A percentile compares a stretch with the other conserved stretches of the same genome.
Conservation (phyloP, 2,888 invertebrate genomes). For the Parelbella ahira region DNA sequence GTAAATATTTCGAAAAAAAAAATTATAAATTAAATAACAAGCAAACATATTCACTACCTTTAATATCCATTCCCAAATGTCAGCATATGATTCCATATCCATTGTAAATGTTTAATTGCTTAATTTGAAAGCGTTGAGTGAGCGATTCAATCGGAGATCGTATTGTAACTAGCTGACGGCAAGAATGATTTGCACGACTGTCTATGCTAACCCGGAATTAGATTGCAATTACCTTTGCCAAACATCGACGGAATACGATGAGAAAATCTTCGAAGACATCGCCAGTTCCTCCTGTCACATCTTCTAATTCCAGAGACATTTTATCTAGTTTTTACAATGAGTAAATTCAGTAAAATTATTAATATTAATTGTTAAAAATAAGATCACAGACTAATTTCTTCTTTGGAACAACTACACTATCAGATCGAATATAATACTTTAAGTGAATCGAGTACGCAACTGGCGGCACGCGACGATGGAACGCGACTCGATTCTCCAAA, state of each 20-base stretch:
- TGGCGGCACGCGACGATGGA: slow-evolving; percentile 37
- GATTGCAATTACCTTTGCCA: slow-evolving; percentile 84
- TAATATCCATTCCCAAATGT: slow-evolving; percentile 53
- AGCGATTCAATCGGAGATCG: slow-evolving; percentile 36
- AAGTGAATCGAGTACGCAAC: slow-evolving; percentile 50
- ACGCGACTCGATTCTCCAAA: slow-evolving; percentile 44
- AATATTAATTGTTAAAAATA: slow-evolving; percentile 42
- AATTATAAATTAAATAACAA: too few species aligned
- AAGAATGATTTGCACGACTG: slow-evolving; percentile 31
- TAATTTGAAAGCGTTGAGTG: slow-evolving; percentile 26
- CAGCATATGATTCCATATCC: slow-evolving; percentile 54
- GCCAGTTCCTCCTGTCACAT: slow-evolving; percentile 81
- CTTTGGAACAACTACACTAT: slow-evolving; percentile 61
- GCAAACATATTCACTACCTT: slow-evolving; percentile 50
- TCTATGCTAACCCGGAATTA: slow-evolving; percentile 57
- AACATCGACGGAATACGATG: slow-evolving; percentile 84
- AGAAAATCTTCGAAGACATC: slow-evolving; percentile 88
- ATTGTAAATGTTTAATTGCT: slow-evolving; percentile 29
- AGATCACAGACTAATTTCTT: slow-evolving; percentile 65
- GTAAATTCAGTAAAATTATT: slow-evolving; percentile 39
- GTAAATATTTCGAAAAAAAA: too few species aligned
- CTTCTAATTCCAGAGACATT: slow-evolving; percentile 85
- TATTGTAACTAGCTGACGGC: slow-evolving; percentile 43
- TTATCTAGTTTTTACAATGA: slow-evolving; percentile 39
- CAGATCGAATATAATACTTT: slow-evolving; percentile 59